Conservation (phyloP, 2,888 invertebrate species). For the Tetranychus piercei region DNA sequence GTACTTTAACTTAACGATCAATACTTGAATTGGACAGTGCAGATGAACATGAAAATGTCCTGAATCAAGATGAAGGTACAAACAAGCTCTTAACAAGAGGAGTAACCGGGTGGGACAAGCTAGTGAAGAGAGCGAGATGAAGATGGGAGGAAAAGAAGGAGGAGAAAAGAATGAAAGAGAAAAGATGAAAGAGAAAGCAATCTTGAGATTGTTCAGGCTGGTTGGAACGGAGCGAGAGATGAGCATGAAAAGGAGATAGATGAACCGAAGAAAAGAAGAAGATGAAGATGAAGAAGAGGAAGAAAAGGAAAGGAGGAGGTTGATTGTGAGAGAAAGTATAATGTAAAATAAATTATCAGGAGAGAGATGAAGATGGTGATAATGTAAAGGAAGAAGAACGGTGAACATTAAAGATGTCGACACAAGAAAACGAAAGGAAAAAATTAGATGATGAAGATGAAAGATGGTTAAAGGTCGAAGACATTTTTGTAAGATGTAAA, state of each 20-base stretch:
- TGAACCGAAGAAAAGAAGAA: not conserved
- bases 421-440: not conserved
- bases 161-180: not conserved
- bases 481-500: not conserved
- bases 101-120: not conserved
- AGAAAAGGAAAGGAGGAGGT: not conserved
- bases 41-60: no score
- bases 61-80: not conserved
- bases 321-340: not conserved
- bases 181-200: not conserved
- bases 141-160: not conserved
- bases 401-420: not conserved
- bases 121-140: not conserved
- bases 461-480: constrained; percentile 1
- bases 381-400: not conserved
- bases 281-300: not conserved
- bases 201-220: not conserved
- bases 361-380: not conserved
- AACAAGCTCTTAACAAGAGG: not conserved
- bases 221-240: not conserved
- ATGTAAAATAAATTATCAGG: no score
- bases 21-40: no score
- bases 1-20: no score
- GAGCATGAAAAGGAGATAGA: not conserved
- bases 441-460: not conserved